Evolutionary conservation across 2,797 vertebrate species (phyloP).

Genomic region (Artibeus jamaicensis): DNA sequence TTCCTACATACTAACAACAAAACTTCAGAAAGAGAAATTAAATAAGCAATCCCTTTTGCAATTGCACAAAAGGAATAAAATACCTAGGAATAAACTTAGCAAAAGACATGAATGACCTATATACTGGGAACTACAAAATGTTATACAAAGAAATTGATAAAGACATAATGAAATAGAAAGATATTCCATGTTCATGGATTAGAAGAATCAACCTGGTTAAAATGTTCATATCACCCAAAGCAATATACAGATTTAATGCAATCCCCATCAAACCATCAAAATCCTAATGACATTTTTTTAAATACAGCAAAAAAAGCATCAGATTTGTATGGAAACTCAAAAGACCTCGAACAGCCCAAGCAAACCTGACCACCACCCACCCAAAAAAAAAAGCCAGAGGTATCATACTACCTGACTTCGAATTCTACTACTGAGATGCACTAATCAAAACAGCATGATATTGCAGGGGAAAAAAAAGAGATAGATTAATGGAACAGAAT

Average conservation of each 20-base stretch:
- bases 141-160: neutral
- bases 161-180: neutral
- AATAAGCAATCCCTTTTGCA: neutral
- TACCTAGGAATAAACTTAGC: neutral
- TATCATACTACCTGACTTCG: neutral
- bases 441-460: neutral
- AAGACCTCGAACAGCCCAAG: neutral
- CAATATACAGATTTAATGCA: neutral
- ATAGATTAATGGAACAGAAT: neutral
- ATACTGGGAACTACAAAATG: neutral
- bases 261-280: neutral
- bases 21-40: neutral
- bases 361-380: neutral
- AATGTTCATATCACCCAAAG: neutral
- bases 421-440: neutral
- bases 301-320: neutral
- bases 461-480: neutral
- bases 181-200: neutral
- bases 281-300: neutral
- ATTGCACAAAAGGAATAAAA: neutral
- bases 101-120: neutral
- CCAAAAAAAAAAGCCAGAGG: neutral
- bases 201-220: neutral
- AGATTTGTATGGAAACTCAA: neutral
- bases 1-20: neutral